Evolutionary conservation across 1,140 invertebrate genomes (phyloP), one percentile per base, ranked within the genome.

Genomic region (Brachionus asplanchnoidis): DNA sequence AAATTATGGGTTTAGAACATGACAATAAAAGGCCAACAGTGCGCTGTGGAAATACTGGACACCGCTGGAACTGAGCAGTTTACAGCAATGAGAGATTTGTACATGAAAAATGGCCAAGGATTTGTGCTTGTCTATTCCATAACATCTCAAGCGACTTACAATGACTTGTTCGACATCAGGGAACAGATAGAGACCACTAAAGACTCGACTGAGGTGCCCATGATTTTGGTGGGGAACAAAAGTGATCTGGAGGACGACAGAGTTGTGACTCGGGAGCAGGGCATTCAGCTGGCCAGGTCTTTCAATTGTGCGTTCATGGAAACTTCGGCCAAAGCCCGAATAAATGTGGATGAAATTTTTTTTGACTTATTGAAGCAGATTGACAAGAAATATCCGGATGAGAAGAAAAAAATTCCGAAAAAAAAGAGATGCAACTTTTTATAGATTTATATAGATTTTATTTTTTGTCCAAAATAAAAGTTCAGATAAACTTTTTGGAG

Each of bases 61-160:
- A 99, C 98, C 79, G 98, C 98, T 87, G 98, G 98, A 88, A 99
- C 97, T 86, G 98, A 99, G 93, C 98, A 99, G 93, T 99, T 99
- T 91, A 98, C 98, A 88, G 97, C 97, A 85, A 99, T 99, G 98
- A 93, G 98, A 88, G 98, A 99, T 92, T 92, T 99, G 87, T 99
- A 99, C 90, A 99, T 99, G 94, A 99, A 99, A 91, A 99, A 99
- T 91, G 97, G 97, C 12, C 97, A 99, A 90, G 97, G 97, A 84
- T 99, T 99, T 91, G 95, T 99, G 80, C 92, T 99, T 87, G 97
- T 99, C 50, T 99, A 99, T 90, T 98, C 96, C 85, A 98, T 99
- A 90, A 99, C 97, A 86, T 97, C 97, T 89, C 98, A 99, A 91
- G 98, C 97, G 85, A 99, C 97, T 84, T 99, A 99, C 92, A 99